Percentiles rank a stretch among this genome's conserved stretches.
Conservation (phyloP, 2,888 invertebrate species). For the Halocaridina rubra region DNA sequence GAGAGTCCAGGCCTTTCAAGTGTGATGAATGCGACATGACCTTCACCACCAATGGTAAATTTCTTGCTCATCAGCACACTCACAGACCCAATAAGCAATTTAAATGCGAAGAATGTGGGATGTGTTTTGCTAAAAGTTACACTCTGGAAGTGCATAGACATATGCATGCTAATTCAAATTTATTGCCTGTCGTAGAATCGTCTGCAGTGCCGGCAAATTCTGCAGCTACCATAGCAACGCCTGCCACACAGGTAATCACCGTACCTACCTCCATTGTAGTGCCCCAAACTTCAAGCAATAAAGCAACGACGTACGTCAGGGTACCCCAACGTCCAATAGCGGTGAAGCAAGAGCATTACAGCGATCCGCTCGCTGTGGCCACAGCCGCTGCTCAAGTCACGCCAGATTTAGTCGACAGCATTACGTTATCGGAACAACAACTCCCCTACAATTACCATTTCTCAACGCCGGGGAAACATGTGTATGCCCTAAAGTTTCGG, state of each 20-base stretch:
- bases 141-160: constrained; percentile 58
- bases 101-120: constrained; percentile 58
- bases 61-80: constrained; percentile 52
- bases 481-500: constrained; percentile 20
- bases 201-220: constrained; percentile 1
- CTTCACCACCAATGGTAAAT: constrained; percentile 57
- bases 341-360: constrained; percentile 25
- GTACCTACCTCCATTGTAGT: constrained; percentile 20
- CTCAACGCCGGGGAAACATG: neutral
- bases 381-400: constrained; percentile 56
- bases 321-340: constrained; percentile 34
- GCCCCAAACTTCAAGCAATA: constrained; percentile 39
- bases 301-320: constrained; percentile 36
- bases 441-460: constrained; percentile 6
- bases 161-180: constrained; percentile 31
- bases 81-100: constrained; percentile 54
- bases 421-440: constrained; percentile 38
- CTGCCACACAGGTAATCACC: constrained; percentile 22
- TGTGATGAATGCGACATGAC: constrained; percentile 57
- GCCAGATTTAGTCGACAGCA: constrained; percentile 46
- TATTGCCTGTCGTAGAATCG: constrained; percentile 1
- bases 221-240: constrained; percentile 5
- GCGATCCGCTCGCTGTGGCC: constrained; percentile 51
- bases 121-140: constrained; percentile 58
- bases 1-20: constrained; percentile 48